Percentiles rank a stretch among this genome's conserved stretches.
Evolutionary conservation across 2,797 vertebrate species (phyloP).

Genomic region (Sebastes goodei): DNA sequence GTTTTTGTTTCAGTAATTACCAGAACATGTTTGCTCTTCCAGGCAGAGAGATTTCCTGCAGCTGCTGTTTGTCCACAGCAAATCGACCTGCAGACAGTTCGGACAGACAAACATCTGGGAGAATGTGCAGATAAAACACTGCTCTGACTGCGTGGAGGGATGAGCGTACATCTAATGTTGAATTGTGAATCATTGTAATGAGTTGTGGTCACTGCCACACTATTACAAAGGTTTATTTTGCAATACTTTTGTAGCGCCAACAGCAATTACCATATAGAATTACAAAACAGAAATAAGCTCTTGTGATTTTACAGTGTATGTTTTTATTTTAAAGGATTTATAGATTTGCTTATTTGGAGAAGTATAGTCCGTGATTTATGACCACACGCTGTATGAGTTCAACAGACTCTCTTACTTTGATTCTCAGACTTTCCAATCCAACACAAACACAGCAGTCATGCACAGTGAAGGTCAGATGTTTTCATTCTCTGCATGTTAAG

Average conservation of each 20-base stretch:
- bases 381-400: slow-evolving; percentile 30
- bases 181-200: background rate
- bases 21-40: slow-evolving; percentile 25
- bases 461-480: slow-evolving; percentile 50
- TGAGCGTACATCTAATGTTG: background rate
- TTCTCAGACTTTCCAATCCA: slow-evolving; percentile 39
- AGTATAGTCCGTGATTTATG: slow-evolving; percentile 64
- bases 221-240: background rate
- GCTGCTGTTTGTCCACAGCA: slow-evolving; percentile 27
- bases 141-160: background rate
- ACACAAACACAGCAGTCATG: slow-evolving; percentile 58
- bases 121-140: slow-evolving; percentile 5
- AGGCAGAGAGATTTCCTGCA: slow-evolving; percentile 38
- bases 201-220: background rate
- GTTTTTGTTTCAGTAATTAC: slow-evolving; percentile 50
- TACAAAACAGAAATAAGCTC: background rate
- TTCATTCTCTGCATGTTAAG: slow-evolving; percentile 39
- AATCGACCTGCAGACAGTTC: background rate
- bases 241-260: background rate
- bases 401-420: slow-evolving; percentile 11
- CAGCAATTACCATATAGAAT: background rate
- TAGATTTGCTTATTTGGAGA: slow-evolving; percentile 37
- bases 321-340: slow-evolving; percentile 24
- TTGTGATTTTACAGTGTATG: slow-evolving; percentile 16
- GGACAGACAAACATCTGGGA: background rate